These are phyloP conservation scores for Scatophagus argus DNA, from an alignment of 2,113 vertebrate genomes.

Conservation along the genomic window DNA sequence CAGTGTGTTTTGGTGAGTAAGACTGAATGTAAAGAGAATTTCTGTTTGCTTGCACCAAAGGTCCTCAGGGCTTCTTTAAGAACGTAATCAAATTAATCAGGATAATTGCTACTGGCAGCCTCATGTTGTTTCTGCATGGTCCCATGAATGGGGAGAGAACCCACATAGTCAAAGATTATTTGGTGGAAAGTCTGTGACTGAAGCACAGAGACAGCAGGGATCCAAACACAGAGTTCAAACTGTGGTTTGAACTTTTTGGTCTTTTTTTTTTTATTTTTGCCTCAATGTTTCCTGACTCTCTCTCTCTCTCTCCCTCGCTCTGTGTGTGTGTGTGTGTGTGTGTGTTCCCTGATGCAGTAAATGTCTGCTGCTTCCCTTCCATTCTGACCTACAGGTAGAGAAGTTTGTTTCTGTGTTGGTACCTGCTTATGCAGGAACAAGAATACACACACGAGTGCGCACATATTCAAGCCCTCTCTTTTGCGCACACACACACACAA, in stretches of 20 bases:
- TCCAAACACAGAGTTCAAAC: conserved; percentile 39
- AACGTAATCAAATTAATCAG: neutral
- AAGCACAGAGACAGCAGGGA: conserved; percentile 14
- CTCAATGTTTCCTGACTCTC: neutral
- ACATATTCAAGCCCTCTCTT: neutral
- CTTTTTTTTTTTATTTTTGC: neutral
- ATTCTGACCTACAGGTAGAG: conserved; percentile 11
- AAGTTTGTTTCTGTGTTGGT: conserved; percentile 14
- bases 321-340: too few species aligned
- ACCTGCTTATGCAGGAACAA: neutral
- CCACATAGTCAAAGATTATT: neutral
- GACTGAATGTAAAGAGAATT: neutral
- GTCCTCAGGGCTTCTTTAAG: neutral
- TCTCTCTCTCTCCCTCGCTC: too few species aligned
- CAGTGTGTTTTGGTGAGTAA: neutral
- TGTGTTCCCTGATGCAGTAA: neutral
- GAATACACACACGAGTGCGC: conserved; percentile 1
- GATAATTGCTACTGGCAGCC: neutral
- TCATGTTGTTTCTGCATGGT: neutral
- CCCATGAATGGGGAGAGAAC: conserved; percentile 10
- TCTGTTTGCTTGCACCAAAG: neutral
- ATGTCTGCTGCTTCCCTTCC: neutral
- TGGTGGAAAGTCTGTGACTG: neutral
- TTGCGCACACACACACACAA: neutral
- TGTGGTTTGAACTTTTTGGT: neutral